phyloP scores from a whole-genome alignment of 2,888 invertebrate genomes.

The Epinotia brunnichana region DNA sequence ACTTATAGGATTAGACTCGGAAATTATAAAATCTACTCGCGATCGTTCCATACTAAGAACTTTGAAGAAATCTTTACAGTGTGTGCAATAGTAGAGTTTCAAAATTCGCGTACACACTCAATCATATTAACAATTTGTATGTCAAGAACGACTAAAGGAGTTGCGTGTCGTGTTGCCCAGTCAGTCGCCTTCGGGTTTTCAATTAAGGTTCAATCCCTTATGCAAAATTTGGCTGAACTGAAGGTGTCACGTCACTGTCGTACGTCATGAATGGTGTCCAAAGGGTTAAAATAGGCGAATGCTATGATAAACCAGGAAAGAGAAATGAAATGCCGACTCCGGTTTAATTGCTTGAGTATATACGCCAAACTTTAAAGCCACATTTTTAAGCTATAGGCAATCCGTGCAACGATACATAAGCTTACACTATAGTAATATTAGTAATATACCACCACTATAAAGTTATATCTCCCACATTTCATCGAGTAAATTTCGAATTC shows the following conservation, averaged over 20 bases:
- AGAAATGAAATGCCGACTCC: not conserved
- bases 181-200: too few species aligned
- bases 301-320: not conserved
- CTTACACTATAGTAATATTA: not conserved
- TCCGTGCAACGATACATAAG: slow-evolving; percentile 8
- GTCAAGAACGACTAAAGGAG: too few species aligned
- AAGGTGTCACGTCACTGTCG: too few species aligned
- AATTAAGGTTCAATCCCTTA: too few species aligned
- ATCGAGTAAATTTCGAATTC: slow-evolving; percentile 12
- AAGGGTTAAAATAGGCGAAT: too few species aligned
- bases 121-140: not conserved
- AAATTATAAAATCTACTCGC: not conserved
- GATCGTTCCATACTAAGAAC: not conserved
- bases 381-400: slow-evolving; percentile 17
- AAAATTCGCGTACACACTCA: not conserved
- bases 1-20: not conserved
- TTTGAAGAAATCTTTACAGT: not conserved
- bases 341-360: not conserved
- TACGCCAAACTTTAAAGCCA: slow-evolving; percentile 10
- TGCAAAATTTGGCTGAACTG: too few species aligned
- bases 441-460: not conserved
- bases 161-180: too few species aligned
- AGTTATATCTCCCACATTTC: slow-evolving; percentile 17
- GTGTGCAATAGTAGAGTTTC: not conserved
- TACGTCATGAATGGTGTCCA: too few species aligned